A percentile compares a stretch with the other conserved stretches of the same genome.
These are phyloP conservation scores for Mesaphorura yosii DNA, from an alignment of 1,140 invertebrate species.

Conservation along the genomic window DNA sequence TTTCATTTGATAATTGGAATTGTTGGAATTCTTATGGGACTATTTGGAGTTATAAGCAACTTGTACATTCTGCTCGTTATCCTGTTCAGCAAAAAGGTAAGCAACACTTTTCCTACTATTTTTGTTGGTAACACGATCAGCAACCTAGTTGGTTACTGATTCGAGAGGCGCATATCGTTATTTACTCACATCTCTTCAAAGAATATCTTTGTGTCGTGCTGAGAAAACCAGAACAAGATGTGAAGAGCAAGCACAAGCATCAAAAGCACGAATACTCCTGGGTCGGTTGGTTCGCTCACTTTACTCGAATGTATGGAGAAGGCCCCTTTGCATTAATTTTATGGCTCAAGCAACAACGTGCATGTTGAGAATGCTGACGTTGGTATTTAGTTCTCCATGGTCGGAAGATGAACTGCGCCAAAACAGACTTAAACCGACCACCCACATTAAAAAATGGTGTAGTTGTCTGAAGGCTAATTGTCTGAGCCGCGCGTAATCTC, in stretches of 20 bases:
- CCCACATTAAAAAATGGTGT: neutral
- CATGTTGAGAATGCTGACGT: no score
- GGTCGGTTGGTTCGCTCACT: neutral
- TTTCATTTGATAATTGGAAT: conserved; percentile 19
- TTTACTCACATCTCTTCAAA: neutral
- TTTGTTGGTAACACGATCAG: no score
- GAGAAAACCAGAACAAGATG: neutral
- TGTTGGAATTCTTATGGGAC: conserved; percentile 21
- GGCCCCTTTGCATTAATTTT: no score
- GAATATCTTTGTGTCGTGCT: neutral
- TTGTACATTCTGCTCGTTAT: conserved; percentile 30
- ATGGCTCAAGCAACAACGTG: no score
- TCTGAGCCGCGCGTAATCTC: no score
- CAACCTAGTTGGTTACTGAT: no score
- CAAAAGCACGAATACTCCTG: neutral
- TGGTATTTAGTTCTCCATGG: neutral
- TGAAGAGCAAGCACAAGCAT: neutral
- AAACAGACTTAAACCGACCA: neutral
- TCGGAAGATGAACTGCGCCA: neutral
- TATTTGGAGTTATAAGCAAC: conserved; percentile 29
- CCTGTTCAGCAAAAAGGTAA: conserved; percentile 27
- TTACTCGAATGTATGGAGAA: no score
- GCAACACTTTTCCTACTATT: neutral
- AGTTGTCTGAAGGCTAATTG: no score
- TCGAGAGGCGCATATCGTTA: neutral